phyloP scores from a whole-genome alignment of 2,888 invertebrate genomes.

The Callyntrura guangdongensis region DNA sequence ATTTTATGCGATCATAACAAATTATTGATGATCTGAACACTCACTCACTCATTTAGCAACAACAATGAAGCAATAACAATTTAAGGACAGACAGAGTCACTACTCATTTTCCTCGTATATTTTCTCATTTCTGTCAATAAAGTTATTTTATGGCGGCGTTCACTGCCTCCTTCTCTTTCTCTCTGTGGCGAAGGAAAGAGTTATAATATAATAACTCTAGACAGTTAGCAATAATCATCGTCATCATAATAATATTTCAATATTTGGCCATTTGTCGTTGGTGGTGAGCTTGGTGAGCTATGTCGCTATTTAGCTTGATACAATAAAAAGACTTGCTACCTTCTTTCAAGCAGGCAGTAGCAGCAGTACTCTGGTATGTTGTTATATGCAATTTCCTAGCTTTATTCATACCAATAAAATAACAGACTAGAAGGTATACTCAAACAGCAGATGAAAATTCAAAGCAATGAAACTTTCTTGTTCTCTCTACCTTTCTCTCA shows the following conservation, averaged over 20 bases:
- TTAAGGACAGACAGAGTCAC: conserved; percentile 16
- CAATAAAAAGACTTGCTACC: neutral
- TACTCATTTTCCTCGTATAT: conserved; percentile 16
- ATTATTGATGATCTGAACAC: conserved; percentile 43
- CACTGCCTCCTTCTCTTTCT: neutral
- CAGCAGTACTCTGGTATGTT: too few species aligned
- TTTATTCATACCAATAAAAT: too few species aligned
- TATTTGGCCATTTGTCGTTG: conserved; percentile 28
- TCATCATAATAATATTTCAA: conserved; percentile 46
- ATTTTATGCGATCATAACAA: conserved; percentile 40
- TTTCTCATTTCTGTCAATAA: conserved; percentile 58
- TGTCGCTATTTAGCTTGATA: too few species aligned
- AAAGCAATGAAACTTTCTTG: neutral
- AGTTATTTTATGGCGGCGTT: conserved; percentile 15
- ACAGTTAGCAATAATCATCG: conserved; percentile 26
- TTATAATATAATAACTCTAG: conserved; percentile 22
- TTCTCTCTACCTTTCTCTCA: too few species aligned
- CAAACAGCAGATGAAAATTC: neutral
- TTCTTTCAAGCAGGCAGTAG: too few species aligned
- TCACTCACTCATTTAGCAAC: neutral
- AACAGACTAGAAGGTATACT: neutral
- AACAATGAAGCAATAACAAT: neutral
- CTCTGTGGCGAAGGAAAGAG: conserved; percentile 52
- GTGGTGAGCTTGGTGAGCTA: neutral
- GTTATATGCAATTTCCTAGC: too few species aligned